These are phyloP conservation scores for Cheumatopsyche charites DNA, from an alignment of 1,140 invertebrate species.

Conservation along the genomic window DNA sequence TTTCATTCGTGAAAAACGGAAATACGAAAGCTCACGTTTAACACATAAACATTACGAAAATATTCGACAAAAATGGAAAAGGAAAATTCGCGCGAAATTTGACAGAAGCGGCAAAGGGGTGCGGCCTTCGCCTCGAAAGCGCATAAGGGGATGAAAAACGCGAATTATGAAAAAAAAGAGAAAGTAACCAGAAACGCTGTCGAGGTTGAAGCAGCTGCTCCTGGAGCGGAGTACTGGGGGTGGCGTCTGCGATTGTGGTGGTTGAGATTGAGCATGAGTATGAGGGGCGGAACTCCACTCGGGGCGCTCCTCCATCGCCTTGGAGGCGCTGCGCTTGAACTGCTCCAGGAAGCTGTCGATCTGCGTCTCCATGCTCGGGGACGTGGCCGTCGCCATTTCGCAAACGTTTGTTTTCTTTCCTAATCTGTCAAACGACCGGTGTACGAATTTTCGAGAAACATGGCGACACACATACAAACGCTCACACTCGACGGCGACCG, in stretches of 20 bases:
- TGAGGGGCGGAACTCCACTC: slow-evolving; percentile 51
- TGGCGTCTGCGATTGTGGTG: slow-evolving; percentile 18
- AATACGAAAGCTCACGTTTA: too few relatives aligned
- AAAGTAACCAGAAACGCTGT: slow-evolving; percentile 58
- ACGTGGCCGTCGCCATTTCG: slow-evolving; percentile 64
- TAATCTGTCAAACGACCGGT: slow-evolving; percentile 1
- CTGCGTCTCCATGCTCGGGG: slow-evolving; percentile 76
- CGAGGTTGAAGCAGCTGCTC: slow-evolving; percentile 60
- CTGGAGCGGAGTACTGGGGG: slow-evolving; percentile 54
- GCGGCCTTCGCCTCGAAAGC: background rate
- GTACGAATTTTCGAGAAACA: slow-evolving; percentile 15
- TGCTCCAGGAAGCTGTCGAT: slow-evolving; percentile 83
- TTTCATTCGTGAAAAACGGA: too few relatives aligned
- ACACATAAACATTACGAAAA: background rate
- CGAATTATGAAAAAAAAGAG: background rate
- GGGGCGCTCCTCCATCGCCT: slow-evolving; percentile 70
- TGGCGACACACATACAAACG: slow-evolving; percentile 12
- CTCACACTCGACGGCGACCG: slow-evolving; percentile 16
- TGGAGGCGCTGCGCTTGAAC: slow-evolving; percentile 76
- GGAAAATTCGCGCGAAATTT: too few relatives aligned
- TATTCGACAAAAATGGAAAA: background rate
- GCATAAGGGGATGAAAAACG: background rate
- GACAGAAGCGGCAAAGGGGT: background rate
- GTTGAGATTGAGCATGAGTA: background rate
- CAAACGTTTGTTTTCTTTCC: background rate